Conservation (phyloP, 2,797 vertebrate species). For the Cercopithecus hamlyni region DNA sequence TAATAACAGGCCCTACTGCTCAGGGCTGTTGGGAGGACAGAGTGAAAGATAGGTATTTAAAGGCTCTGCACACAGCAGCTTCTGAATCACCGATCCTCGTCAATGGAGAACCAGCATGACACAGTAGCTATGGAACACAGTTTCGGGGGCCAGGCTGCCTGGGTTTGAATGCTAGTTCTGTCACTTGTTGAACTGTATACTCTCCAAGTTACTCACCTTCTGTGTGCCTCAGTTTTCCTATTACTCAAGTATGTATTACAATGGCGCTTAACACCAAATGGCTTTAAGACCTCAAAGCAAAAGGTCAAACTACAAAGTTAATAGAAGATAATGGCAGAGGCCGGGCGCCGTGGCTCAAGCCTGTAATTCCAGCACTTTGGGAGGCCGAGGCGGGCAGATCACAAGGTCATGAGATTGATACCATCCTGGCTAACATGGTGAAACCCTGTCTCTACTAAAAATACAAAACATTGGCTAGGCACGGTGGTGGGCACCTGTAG, state of each 20-base stretch:
- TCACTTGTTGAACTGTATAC: neutral
- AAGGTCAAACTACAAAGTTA: neutral
- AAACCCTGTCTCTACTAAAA: too few relatives aligned
- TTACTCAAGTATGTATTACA: neutral
- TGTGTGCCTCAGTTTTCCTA: neutral
- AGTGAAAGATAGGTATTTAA: neutral
- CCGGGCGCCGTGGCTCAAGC: too few relatives aligned
- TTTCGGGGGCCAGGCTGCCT: neutral
- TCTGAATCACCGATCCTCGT: neutral
- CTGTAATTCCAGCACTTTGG: too few relatives aligned
- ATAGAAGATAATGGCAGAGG: neutral
- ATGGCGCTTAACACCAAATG: neutral
- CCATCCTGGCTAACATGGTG: too few relatives aligned
- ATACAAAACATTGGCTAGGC: rapidly evolving
- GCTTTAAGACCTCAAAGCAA: neutral
- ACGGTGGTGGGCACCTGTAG: too few relatives aligned
- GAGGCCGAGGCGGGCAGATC: too few relatives aligned
- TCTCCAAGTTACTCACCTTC: neutral
- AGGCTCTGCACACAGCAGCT: neutral
- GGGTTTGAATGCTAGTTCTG: neutral
- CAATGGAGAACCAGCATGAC: neutral
- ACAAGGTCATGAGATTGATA: too few relatives aligned
- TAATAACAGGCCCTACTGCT: neutral
- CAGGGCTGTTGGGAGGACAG: neutral
- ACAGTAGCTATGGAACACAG: rapidly evolving